Percentiles rank a stretch among this genome's conserved stretches.
phyloP scores from a whole-genome alignment of 2,888 invertebrate genomes.

The Megastigmus dorsalis region DNA sequence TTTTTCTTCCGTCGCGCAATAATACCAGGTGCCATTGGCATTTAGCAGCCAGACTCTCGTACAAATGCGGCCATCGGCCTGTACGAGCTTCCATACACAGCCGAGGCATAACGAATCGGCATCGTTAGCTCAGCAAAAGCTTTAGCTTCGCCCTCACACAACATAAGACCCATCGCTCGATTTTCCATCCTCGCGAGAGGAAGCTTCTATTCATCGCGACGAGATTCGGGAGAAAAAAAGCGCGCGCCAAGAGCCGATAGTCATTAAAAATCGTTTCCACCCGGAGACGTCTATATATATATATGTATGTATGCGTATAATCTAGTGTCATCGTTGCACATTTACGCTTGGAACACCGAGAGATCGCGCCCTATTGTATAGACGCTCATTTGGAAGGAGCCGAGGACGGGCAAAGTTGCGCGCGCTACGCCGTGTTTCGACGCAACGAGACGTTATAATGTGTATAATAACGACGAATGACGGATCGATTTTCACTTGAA shows the following conservation, averaged over 20 bases:
- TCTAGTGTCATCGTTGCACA: too few relatives aligned
- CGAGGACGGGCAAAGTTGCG: background rate
- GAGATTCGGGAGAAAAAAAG: too few relatives aligned
- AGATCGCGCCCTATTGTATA: background rate
- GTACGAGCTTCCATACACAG: too few relatives aligned
- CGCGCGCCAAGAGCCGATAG: background rate
- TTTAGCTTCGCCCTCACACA: background rate
- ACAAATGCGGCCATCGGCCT: too few relatives aligned
- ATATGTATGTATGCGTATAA: too few relatives aligned
- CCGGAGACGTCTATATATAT: constrained; percentile 23
- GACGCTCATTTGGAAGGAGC: background rate
- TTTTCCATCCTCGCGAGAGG: too few relatives aligned
- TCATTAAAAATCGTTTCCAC: constrained; percentile 41
- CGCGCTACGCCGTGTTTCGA: background rate
- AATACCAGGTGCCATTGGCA: constrained; percentile 40
- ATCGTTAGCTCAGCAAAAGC: constrained; percentile 7
- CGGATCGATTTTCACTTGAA: constrained; percentile 50
- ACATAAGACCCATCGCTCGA: background rate
- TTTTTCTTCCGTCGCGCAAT: constrained; percentile 15
- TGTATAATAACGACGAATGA: constrained; percentile 36
- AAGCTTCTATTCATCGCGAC: too few relatives aligned
- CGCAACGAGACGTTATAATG: constrained; percentile 34
- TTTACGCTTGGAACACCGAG: too few relatives aligned
- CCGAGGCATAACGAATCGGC: constrained; percentile 35
- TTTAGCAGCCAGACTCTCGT: constrained; percentile 10